Conservation (phyloP, 1,140 invertebrate species). For the Drosophila melanogaster region DNA sequence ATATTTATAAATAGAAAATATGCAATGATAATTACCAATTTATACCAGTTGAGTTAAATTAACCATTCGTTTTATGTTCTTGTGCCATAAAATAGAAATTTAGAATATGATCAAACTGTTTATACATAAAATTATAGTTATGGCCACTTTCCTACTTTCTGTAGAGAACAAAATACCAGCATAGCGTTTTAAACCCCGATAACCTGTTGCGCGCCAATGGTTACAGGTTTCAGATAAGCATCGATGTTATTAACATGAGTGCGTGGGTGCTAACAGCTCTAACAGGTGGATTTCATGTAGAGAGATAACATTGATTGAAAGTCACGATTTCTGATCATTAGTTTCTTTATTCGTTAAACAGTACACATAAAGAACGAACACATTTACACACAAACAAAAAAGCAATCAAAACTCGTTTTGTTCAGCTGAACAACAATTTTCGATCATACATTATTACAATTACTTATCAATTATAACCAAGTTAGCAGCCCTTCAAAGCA, state of each 20-base stretch:
- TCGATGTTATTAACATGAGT: slow-evolving; percentile 1
- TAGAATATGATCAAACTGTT: no score
- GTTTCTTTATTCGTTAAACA: slow-evolving; percentile 15
- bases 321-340: neutral
- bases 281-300: slow-evolving; percentile 5
- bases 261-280: no score
- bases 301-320: neutral
- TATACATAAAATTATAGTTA: neutral
- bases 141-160: no score
- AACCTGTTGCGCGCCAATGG: neutral
- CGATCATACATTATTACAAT: slow-evolving; percentile 10
- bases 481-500: slow-evolving; percentile 6
- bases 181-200: neutral
- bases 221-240: neutral
- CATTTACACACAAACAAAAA: slow-evolving; percentile 12
- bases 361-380: slow-evolving; percentile 5
- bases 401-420: slow-evolving; percentile 4
- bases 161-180: neutral
- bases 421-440: slow-evolving; percentile 4
- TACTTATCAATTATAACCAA: slow-evolving; percentile 7
- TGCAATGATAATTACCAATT: no score
- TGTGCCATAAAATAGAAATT: no score
- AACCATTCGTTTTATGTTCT: no score
- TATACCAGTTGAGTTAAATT: no score
- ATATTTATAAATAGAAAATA: no score